phyloP scores from a whole-genome alignment of 2,797 vertebrate species.

The Synanceia verrucosa region DNA sequence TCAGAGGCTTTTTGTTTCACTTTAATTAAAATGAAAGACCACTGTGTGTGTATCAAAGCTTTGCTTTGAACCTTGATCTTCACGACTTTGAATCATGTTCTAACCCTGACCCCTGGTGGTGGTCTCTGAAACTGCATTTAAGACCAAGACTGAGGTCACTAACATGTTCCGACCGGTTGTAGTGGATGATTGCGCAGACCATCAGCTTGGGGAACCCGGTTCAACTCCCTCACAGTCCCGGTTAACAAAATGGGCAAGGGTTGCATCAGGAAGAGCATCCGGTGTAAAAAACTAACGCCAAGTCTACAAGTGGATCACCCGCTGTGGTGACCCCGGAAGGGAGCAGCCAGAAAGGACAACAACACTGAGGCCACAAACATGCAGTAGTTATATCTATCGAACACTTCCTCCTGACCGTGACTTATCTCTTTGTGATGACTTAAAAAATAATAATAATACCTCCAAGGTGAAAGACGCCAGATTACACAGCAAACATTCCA shows the following conservation, averaged over 20 bases:
- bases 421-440: neutral
- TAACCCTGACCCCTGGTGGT: constrained; percentile 76
- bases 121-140: neutral
- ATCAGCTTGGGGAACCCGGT: too few relatives aligned
- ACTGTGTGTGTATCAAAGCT: constrained; percentile 16
- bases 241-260: too few relatives aligned
- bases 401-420: neutral
- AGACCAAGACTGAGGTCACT: neutral
- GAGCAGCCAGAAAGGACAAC: too few relatives aligned
- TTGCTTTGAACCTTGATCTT: constrained; percentile 19
- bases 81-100: constrained; percentile 17
- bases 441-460: neutral
- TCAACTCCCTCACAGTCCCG: too few relatives aligned
- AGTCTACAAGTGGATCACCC: too few relatives aligned
- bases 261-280: too few relatives aligned
- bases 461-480: neutral
- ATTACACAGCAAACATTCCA: neutral
- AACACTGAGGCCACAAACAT: neutral
- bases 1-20: constrained; percentile 17
- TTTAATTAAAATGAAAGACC: constrained; percentile 52
- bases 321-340: too few relatives aligned
- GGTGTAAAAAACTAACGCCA: too few relatives aligned
- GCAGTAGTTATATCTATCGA: too few relatives aligned
- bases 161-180: too few relatives aligned
- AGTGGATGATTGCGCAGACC: too few relatives aligned